Base-by-base conservation (phyloP, 2,113 vertebrate genomes). In the Zosterops japonicus region DNA sequence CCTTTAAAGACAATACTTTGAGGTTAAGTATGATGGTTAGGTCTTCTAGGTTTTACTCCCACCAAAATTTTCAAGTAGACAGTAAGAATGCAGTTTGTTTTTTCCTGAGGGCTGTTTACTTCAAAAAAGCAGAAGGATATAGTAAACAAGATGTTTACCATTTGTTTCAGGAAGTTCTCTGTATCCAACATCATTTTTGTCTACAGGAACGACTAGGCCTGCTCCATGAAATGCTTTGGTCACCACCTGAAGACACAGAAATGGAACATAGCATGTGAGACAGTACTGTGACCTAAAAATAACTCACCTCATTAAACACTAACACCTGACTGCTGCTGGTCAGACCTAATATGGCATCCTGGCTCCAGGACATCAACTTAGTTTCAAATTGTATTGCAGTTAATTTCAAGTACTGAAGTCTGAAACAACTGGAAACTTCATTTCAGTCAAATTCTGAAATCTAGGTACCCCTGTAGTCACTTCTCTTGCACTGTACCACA, bases 161-260 rank as follows among this genome's bases (percentile, higher is more conserved):
- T 99, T 98, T 47, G 99, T 98, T 97, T 99, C 99, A 33, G 99
- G 99, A 70, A 99, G 98, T 94, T 99, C 99, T 98, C 99, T 98
- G 96, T 99, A 99, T 64, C 99, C 99, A 19, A 99, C 99, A 90
- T 99, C 98, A 80, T 99, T 99, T 97, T 99, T 99, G 97, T 99
- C 99, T 22, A 99, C 98, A 55, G 99, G 99, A 83, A 99, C 99
- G 44, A 99, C 98, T 31, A 99, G 97, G 49, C 99, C 99, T 39
- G 98, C 99, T 69, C 99, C 97, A 39, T 99, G 99, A 97, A 99
- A 99, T 3, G 99, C 98, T 98, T 99, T 99, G 65, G 99, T 98
- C 82, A 99, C 99, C 23, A 99, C 99, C 99, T 99, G 89, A 81
- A 83, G 25, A 57, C 21, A 72, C 39, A 65, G 39, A 52, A 83